Evolutionary conservation across 2,113 vertebrate species (phyloP).

Genomic region (Delphinus delphis): DNA sequence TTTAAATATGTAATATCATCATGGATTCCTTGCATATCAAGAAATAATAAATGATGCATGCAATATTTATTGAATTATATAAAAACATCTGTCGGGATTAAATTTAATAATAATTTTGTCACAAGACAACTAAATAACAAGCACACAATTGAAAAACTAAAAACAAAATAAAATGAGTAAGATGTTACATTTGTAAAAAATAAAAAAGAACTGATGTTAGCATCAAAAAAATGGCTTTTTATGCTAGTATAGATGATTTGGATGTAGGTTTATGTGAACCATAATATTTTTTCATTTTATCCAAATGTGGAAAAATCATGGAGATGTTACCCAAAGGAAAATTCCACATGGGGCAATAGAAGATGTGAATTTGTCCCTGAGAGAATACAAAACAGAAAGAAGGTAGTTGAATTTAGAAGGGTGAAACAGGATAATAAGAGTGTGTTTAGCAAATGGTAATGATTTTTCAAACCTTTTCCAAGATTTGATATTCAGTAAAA

Average conservation of each 20-base stretch:
- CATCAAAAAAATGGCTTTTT: not conserved
- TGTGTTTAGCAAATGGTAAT: not conserved
- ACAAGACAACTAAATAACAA: not conserved
- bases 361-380: not conserved
- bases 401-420: not conserved
- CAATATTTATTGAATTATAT: not conserved
- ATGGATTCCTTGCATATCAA: conserved; percentile 10
- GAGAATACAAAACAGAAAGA: not conserved
- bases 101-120: conserved; percentile 36
- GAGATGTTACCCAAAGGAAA: not conserved
- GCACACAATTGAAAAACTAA: not conserved
- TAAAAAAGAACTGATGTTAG: not conserved
- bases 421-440: not conserved
- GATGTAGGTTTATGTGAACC: not conserved
- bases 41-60: conserved; percentile 41
- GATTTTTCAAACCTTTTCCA: not conserved
- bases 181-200: not conserved
- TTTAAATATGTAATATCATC: conserved; percentile 49
- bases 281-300: not conserved
- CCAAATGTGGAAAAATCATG: not conserved
- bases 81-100: conserved; percentile 32
- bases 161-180: conserved; percentile 7
- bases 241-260: not conserved
- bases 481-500: not conserved
- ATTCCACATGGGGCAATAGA: not conserved